A percentile compares a stretch with the other conserved stretches of the same genome.
Conservation (phyloP, 1,140 invertebrate species). For the Lasaia peninsularis region DNA sequence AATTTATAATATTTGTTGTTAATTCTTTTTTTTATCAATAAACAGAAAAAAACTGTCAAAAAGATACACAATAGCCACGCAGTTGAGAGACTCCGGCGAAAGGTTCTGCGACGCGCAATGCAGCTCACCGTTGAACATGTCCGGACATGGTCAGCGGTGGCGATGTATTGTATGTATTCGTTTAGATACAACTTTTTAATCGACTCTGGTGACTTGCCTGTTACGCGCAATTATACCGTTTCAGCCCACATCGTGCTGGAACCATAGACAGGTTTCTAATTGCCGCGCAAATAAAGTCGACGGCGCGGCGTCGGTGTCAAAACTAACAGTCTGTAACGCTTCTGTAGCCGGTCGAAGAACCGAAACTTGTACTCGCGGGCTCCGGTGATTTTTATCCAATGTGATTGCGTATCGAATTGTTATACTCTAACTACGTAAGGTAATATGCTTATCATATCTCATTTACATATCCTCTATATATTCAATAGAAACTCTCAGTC, state of each 20-base stretch:
- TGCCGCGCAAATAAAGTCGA: slow-evolving; percentile 1
- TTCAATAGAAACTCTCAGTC: no score
- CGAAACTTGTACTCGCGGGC: slow-evolving; percentile 10
- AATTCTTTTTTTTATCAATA: no score
- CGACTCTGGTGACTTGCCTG: not conserved
- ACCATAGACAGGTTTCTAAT: not conserved
- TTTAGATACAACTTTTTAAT: not conserved
- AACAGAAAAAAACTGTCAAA: no score
- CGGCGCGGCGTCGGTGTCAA: not conserved
- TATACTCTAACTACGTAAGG: no score
- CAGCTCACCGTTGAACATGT: not conserved
- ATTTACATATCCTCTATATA: no score
- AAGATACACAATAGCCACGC: no score
- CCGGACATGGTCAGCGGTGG: not conserved
- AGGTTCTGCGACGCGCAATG: not conserved
- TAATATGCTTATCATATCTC: no score
- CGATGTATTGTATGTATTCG: slow-evolving; percentile 1
- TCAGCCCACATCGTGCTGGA: not conserved
- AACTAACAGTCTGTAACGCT: slow-evolving; percentile 2
- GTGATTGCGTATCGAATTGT: not conserved
- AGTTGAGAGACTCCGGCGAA: not conserved
- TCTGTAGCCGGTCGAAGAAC: not conserved
- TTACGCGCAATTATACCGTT: not conserved
- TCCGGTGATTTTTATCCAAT: slow-evolving; percentile 8
- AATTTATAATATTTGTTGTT: no score